Percentiles rank a stretch among this genome's conserved stretches.
phyloP scores from a whole-genome alignment of 2,888 invertebrate species.

The Myathropa florea region DNA sequence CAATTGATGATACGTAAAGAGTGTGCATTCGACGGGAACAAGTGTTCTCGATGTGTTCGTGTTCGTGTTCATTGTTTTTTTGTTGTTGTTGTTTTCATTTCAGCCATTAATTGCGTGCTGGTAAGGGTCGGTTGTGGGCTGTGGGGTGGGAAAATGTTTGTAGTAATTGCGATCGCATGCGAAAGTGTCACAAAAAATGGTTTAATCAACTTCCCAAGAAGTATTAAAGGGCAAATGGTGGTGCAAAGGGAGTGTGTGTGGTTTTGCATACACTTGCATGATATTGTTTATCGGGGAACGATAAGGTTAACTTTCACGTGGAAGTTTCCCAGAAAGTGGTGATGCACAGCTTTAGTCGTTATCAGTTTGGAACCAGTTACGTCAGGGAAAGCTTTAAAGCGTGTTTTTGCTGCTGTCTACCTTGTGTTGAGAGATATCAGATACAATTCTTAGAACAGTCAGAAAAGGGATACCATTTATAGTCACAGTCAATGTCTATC shows the following conservation, averaged over 20 bases:
- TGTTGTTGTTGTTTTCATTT: not conserved
- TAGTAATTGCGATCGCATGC: not conserved
- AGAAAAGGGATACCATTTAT: too few species aligned
- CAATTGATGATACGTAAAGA: slow-evolving; percentile 53
- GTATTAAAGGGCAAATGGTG: not conserved
- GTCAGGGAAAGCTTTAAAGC: not conserved
- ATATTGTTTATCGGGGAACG: not conserved
- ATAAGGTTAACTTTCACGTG: slow-evolving; percentile 18
- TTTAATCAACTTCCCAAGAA: not conserved
- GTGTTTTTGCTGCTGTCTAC: not conserved
- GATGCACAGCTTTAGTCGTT: not conserved
- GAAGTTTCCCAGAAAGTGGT: not conserved
- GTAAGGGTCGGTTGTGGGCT: too few species aligned
- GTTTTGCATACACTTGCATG: not conserved
- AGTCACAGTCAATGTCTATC: too few species aligned
- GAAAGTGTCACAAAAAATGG: slow-evolving; percentile 29
- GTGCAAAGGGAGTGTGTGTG: not conserved
- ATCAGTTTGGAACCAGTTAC: not conserved
- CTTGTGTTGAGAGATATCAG: not conserved
- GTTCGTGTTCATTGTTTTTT: not conserved
- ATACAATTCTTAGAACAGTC: not conserved
- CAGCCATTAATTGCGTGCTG: slow-evolving; percentile 27
- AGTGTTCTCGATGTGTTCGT: not conserved
- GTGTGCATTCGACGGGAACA: slow-evolving; percentile 1
- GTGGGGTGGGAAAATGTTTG: not conserved